A percentile compares a stretch with the other conserved stretches of the same genome.
phyloP scores from a whole-genome alignment of 2,888 invertebrate genomes.

The Cheilosia vernalis region DNA sequence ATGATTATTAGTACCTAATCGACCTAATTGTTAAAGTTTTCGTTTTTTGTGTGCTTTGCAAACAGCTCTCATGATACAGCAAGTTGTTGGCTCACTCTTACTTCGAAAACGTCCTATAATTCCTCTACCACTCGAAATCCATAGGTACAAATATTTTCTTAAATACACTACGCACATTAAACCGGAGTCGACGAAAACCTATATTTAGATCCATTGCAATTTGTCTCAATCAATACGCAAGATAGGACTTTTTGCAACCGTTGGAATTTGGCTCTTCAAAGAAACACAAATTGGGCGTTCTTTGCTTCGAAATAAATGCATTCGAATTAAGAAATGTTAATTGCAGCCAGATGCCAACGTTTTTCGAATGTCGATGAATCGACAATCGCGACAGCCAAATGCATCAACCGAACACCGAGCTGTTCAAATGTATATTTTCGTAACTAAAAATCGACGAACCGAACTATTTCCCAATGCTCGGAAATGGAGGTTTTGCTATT shows the following conservation, averaged over 20 bases:
- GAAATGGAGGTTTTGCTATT: conserved; percentile 11
- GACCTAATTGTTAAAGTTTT: no score
- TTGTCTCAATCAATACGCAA: conserved; percentile 51
- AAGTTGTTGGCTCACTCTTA: no score
- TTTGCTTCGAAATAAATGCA: conserved; percentile 50
- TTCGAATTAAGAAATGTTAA: conserved; percentile 68
- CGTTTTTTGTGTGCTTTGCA: no score
- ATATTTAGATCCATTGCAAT: conserved; percentile 41
- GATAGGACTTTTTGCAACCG: background rate
- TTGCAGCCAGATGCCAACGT: conserved; percentile 69
- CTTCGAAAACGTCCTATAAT: no score
- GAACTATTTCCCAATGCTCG: background rate
- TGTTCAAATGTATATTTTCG: conserved; percentile 25
- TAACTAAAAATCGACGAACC: conserved; percentile 24
- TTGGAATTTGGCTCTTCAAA: conserved; percentile 57
- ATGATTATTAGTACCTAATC: no score
- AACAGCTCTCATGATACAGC: no score
- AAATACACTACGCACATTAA: no score
- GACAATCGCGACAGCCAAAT: conserved; percentile 30
- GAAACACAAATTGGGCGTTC: conserved; percentile 59
- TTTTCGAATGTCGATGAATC: conserved; percentile 60
- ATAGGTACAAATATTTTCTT: no score
- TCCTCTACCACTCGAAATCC: no score
- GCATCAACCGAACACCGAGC: conserved; percentile 4
- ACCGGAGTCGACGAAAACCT: conserved; percentile 2